Conservation (phyloP, 2,113 vertebrate species). For the Rutilus rutilus region DNA sequence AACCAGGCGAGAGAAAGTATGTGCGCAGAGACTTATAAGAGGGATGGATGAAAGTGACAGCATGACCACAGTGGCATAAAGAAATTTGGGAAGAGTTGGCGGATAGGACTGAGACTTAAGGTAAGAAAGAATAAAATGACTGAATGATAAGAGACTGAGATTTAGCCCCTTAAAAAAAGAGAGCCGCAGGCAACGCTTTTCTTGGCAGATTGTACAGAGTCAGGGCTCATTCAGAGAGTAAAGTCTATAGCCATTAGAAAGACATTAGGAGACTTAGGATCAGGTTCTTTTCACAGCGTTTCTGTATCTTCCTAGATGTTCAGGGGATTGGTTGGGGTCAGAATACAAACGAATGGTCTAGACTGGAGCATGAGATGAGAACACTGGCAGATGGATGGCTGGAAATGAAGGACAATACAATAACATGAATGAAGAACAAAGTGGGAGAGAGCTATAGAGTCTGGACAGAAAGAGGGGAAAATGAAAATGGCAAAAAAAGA, state of each 20-base stretch:
- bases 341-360: neutral
- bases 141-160: neutral
- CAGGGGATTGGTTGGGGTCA: neutral
- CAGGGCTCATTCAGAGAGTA: constrained; percentile 6
- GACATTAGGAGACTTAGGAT: constrained; percentile 41
- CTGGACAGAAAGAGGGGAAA: constrained; percentile 16
- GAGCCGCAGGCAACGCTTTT: neutral
- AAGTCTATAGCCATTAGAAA: constrained; percentile 38
- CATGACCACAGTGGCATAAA: neutral
- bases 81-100: neutral
- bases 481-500: constrained; percentile 8
- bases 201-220: constrained; percentile 8
- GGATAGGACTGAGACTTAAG: neutral
- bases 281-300: constrained; percentile 16
- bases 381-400: constrained; percentile 6
- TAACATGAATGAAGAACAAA: constrained; percentile 13
- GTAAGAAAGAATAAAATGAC: constrained; percentile 13
- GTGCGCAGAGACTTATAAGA: neutral
- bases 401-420: constrained; percentile 24
- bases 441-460: neutral
- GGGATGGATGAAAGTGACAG: neutral
- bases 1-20: neutral
- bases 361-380: neutral
- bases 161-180: neutral
- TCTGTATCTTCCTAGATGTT: neutral